A percentile compares a stretch with the other conserved stretches of the same genome.
Conservation (phyloP, 2,797 vertebrate species). For the Sitta carolinensis region DNA sequence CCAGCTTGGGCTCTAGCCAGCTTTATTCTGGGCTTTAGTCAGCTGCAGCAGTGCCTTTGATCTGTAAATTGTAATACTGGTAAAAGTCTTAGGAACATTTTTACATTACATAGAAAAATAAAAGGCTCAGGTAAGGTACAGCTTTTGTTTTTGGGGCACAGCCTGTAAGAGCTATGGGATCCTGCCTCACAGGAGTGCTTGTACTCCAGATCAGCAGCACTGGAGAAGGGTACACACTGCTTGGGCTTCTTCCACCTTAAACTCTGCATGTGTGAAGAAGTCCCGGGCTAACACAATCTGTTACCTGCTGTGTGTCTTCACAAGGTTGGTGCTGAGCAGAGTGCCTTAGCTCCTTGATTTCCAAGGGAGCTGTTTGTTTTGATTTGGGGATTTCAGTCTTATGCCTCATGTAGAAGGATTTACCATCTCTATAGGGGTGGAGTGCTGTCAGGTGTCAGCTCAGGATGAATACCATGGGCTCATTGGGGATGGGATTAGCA, state of each 20-base stretch:
- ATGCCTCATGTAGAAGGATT: neutral
- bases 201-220: neutral
- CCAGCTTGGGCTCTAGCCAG: neutral
- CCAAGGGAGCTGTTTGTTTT: neutral
- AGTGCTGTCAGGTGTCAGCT: neutral
- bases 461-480: neutral
- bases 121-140: neutral
- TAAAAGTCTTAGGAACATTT: neutral
- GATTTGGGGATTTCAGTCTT: neutral
- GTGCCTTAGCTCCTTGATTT: neutral
- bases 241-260: neutral
- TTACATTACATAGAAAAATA: neutral
- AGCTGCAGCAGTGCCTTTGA: neutral
- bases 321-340: neutral
- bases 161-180: fast-evolving
- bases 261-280: neutral
- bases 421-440: neutral
- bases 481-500: neutral
- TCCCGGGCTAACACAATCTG: neutral
- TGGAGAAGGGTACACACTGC: neutral
- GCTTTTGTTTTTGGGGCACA: neutral
- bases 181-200: neutral
- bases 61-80: neutral
- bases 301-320: neutral
- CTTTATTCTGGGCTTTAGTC: neutral